Base-by-base conservation (phyloP, 1,140 invertebrate genomes). In the Paralvinella palmiformis region DNA sequence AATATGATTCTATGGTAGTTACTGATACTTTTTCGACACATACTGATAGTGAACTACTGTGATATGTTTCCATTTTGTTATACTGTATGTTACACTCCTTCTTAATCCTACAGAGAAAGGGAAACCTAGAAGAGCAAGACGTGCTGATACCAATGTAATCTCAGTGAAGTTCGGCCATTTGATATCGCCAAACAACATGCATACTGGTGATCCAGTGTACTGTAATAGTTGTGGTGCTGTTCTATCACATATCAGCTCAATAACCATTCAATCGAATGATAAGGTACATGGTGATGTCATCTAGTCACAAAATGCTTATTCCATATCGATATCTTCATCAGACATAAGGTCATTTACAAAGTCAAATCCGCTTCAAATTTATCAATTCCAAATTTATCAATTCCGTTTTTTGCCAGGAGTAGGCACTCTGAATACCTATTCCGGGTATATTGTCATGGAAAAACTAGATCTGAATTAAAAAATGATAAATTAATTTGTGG, bases 101-200 rank as follows among this genome's bases (percentile, higher is more conserved):
- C n/a, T n/a, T n/a, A n/a, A n/a, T n/a, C n/a, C n/a, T n/a, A n/a
- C n/a, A n/a, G n/a, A n/a, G n/a, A n/a, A 41, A 41, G 37, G 24
- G 24, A 7, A 68, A 62, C 31, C 62, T 63, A 20, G 60, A 62
- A 27, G 70, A 73, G 56, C 3, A 52, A 64, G 73, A 7, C 59
- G 73, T 56, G 77, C 75, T 24, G 75, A 79, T 65, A 78, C 76
- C 0, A 79, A 79, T 68, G 69, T 79, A 27, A 71, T 79, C 6
- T 72, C 70, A 3, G 68, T 77, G 27, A 72, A 71, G 48, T 76
- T 79, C 58, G 62, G 73, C 52, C 71, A 69, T 20, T 64, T 79
- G 58, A 70, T 72, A 2, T 61, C 72, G 10, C 73, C 75, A 1
- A 69, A 73, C 35, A 72, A 76, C 50, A 78, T 78, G 74, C 75